These are phyloP conservation scores for Catonia carolina DNA, from an alignment of 2,888 invertebrate genomes.

Conservation along the genomic window DNA sequence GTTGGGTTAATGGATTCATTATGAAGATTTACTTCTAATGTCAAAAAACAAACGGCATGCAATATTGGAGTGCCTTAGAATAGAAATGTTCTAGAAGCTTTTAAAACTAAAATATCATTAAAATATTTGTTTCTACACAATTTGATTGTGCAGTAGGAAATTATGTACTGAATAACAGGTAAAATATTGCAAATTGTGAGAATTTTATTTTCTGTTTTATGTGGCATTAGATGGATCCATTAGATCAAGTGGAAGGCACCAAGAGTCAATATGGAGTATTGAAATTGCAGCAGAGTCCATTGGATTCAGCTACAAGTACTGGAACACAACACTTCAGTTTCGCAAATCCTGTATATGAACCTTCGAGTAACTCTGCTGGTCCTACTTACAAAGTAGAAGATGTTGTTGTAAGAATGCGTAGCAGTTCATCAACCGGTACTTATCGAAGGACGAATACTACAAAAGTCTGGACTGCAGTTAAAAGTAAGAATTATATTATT, in stretches of 20 bases:
- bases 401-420: slow-evolving; percentile 50
- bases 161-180: too few species aligned
- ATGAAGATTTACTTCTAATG: too few species aligned
- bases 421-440: slow-evolving; percentile 26
- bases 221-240: slow-evolving; percentile 57
- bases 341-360: slow-evolving; percentile 78
- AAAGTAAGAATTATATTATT: slow-evolving; percentile 47
- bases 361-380: slow-evolving; percentile 46
- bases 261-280: slow-evolving; percentile 65
- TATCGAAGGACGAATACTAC: slow-evolving; percentile 41
- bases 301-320: slow-evolving; percentile 38
- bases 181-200: too few species aligned
- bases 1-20: too few species aligned
- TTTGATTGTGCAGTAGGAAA: too few species aligned
- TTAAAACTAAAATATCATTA: too few species aligned
- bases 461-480: slow-evolving; percentile 48
- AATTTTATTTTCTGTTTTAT: too few species aligned
- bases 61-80: too few species aligned
- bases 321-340: slow-evolving; percentile 62
- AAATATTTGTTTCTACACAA: too few species aligned
- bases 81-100: too few species aligned
- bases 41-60: too few species aligned
- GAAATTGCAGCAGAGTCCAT: slow-evolving; percentile 53
- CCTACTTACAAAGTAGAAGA: slow-evolving; percentile 52
- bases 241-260: slow-evolving; percentile 47